A percentile compares a stretch with the other conserved stretches of the same genome.
Evolutionary conservation across 2,888 invertebrate genomes (phyloP).

Genomic region (Eumacrocentrus americanus): DNA sequence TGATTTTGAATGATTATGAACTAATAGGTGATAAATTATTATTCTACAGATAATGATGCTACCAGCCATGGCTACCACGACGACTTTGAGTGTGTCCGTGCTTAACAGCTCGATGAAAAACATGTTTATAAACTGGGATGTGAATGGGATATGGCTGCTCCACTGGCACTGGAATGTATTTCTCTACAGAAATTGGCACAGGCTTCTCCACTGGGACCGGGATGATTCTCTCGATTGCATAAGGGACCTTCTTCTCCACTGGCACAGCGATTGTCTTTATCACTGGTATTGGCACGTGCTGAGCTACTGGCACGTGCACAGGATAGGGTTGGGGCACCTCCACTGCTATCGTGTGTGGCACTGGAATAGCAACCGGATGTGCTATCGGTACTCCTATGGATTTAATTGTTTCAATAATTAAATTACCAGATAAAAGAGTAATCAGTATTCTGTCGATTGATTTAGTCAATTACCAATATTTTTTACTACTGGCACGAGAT

Average conservation of each 20-base stretch:
- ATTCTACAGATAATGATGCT: too few species aligned
- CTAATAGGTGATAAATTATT: too few species aligned
- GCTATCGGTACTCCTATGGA: conserved; percentile 62
- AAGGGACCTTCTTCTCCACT: conserved; percentile 75
- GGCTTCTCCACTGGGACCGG: conserved; percentile 73
- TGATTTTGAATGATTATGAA: too few species aligned
- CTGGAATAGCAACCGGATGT: conserved; percentile 68
- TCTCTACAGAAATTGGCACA: conserved; percentile 73
- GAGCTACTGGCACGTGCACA: conserved; percentile 72
- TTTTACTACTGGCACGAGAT: conserved; percentile 72
- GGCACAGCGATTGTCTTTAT: conserved; percentile 73
- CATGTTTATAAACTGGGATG: conserved; percentile 74
- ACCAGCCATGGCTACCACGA: too few species aligned
- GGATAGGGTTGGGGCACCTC: conserved; percentile 72
- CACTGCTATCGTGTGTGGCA: conserved; percentile 66
- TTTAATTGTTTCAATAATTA: conserved; percentile 62
- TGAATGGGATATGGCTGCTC: conserved; percentile 74
- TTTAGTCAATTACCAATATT: conserved; percentile 66
- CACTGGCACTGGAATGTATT: conserved; percentile 72
- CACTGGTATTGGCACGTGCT: conserved; percentile 72
- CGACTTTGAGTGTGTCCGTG: too few species aligned
- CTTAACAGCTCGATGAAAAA: too few species aligned
- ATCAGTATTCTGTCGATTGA: neutral
- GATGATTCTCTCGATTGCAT: conserved; percentile 71
- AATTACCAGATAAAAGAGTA: neutral